Base-by-base conservation (phyloP, 1,140 invertebrate species). In the Hylaeus anthracinus region DNA sequence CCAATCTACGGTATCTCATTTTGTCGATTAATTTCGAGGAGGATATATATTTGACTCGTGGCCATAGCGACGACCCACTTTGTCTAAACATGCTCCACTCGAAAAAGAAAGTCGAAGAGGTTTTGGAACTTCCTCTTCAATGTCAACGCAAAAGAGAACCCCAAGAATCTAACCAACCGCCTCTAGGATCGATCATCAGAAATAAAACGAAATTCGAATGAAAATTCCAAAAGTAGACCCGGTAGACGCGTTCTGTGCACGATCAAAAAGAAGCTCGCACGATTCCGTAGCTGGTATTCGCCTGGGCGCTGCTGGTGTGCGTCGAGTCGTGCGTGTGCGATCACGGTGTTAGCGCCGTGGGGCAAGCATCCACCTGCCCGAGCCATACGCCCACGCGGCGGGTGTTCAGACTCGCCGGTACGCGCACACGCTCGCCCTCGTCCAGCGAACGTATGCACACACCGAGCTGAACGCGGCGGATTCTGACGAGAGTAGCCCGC, bases 331-430 rank as follows among this genome's bases (percentile, higher is more conserved):
- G 80, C 85, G 84, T 78, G 70, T 73, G 67, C 71, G 74, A 86
- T 83, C 61, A 76, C 82, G 82, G 88, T 86, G 86, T 86, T 89
- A 89, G 83, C 82, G 87, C 89, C 88, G 69, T 67, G 74, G 84
- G 89, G 81, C 81, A 88, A 85, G 72, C 83, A 88, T 90, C 89
- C 89, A 90, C 89, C 89, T 90, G 89, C 88, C 87, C 83, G 84
- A 86, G 79, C 79, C 81, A 79, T 71, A 79, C 87, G 82, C 85
- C 84, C 85, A 82, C 79, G 86, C 84, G 74, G 55, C 48, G 72
- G 61, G 65, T 72, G 9, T 48, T 71, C 81, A 63, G 43, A 15
- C 67, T 65, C 81, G 65, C 67, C 45, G 60, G 48, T 41, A 55
- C 70, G 65, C 65, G 86, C 83, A 77, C 81, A 79, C 79, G 71